Evolutionary conservation across 2,888 invertebrate species (phyloP).

Genomic region (Melanchra persicariae): DNA sequence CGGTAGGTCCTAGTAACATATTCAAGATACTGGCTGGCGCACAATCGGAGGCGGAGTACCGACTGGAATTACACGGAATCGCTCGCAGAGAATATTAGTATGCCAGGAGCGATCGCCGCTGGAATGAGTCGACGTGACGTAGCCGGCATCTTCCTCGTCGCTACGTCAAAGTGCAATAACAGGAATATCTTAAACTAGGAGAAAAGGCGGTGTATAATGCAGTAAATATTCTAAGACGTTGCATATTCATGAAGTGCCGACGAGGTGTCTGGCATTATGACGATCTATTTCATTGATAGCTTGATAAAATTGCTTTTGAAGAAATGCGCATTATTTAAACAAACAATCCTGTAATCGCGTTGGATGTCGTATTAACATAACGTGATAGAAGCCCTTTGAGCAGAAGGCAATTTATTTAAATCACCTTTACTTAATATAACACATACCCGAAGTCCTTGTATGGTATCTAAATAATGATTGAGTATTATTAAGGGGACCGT

Average conservation of each 20-base stretch:
- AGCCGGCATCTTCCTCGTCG: conserved; percentile 75
- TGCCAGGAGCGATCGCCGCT: conserved; percentile 84
- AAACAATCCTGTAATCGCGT: conserved; percentile 22
- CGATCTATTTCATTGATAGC: conserved; percentile 27
- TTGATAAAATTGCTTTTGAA: conserved; percentile 28
- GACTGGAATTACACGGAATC: conserved; percentile 86
- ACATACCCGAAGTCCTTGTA: conserved; percentile 16
- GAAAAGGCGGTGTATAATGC: conserved; percentile 51
- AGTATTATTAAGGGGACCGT: conserved; percentile 77
- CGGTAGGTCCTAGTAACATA: conserved; percentile 77
- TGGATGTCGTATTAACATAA: conserved; percentile 27
- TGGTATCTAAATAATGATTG: conserved; percentile 71
- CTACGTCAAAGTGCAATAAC: conserved; percentile 85
- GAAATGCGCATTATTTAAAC: conserved; percentile 26
- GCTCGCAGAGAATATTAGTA: conserved; percentile 88
- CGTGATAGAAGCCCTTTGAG: conserved; percentile 7
- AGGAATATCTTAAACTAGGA: conserved; percentile 77
- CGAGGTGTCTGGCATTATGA: conserved; percentile 36
- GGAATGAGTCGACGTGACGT: conserved; percentile 89
- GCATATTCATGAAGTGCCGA: conserved; percentile 41
- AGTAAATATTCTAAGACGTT: conserved; percentile 55
- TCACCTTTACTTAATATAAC: conserved; percentile 19
- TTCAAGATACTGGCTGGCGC: conserved; percentile 85
- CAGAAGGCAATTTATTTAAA: conserved; percentile 34
- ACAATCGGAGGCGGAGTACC: conserved; percentile 82